Conservation (phyloP, 2,888 invertebrate genomes). For the Tinea trinotella region DNA sequence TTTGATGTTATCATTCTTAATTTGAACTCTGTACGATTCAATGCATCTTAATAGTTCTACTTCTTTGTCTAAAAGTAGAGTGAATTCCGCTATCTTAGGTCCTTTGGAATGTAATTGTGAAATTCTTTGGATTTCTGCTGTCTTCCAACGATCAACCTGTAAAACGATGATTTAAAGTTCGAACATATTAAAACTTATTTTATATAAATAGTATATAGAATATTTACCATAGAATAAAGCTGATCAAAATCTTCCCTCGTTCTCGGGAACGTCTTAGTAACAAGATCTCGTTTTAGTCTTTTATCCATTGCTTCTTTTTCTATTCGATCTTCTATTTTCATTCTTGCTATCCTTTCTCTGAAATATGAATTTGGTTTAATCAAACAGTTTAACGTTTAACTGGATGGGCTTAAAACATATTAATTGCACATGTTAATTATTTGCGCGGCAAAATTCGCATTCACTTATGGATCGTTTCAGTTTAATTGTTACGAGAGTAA, state of each 20-base stretch:
- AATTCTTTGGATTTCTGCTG: slow-evolving; percentile 75
- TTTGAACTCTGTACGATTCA: slow-evolving; percentile 75
- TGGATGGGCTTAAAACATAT: too few species aligned
- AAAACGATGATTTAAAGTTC: slow-evolving; percentile 21
- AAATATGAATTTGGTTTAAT: too few species aligned
- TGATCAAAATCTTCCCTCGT: slow-evolving; percentile 82
- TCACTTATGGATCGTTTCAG: too few species aligned
- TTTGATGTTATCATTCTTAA: slow-evolving; percentile 73
- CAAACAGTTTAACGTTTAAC: too few species aligned
- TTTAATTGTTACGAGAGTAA: too few species aligned
- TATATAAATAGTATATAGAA: neutral
- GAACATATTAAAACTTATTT: neutral
- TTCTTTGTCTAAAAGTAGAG: slow-evolving; percentile 80
- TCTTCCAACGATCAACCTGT: slow-evolving; percentile 78
- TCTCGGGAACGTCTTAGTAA: slow-evolving; percentile 79
- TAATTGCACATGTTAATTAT: too few species aligned
- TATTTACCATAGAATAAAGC: slow-evolving; percentile 74
- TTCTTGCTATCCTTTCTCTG: slow-evolving; percentile 58
- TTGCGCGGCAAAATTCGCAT: too few species aligned
- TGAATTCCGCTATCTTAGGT: slow-evolving; percentile 79
- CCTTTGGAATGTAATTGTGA: slow-evolving; percentile 76
- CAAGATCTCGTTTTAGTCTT: slow-evolving; percentile 68
- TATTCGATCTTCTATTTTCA: slow-evolving; percentile 66
- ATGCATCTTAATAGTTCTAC: slow-evolving; percentile 78
- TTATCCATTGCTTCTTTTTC: slow-evolving; percentile 67